Base-by-base conservation (phyloP, 1,140 invertebrate species). In the Apis mellifera region DNA sequence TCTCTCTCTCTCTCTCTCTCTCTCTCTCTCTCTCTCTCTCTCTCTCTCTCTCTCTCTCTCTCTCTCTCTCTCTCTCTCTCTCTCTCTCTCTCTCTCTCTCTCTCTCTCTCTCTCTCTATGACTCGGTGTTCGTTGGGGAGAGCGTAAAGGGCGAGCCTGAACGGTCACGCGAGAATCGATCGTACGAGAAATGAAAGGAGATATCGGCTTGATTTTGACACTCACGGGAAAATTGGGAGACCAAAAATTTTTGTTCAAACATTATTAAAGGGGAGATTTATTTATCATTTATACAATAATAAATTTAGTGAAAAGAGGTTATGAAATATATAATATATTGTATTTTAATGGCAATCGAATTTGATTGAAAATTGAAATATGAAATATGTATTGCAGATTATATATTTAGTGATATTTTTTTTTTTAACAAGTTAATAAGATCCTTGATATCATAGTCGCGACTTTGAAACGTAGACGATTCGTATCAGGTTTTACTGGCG, bases 351-450 rank as follows among this genome's bases (percentile, higher is more conserved):
- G 32, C 32, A 32, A 42, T 42, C 32, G 32, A 42, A 42, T 42
- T 42, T 42, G 32, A 42, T 42, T 42, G 5, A 42, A 42, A 42
- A 32, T 32, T 32, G 32, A 32, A 32, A 55, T 7, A 0, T 19
- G 17, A 55, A 55, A 55, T 19, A 19, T 19, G 19, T 19, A 5
- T 15, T 9, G 57, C 5, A 59, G 0, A 59, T 8, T 21, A n/a
- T 21, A 9, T 59, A n/a, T 26, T 19, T 19, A 26, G 64, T 11
- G 19, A 15, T 7, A 2, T 12, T 48, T 21, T 13, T 48, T 71
- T 70, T 50, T 74, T 42, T 42, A 42, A 32, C 79, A 32, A 69
- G 42, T 13, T 84, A 84, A 84, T 79, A 78, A 84, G 21, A 50
- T 52, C 52, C 71, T 59, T n/a, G 60, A 2, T 19, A 55, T 59